Evolutionary conservation across 2,888 invertebrate genomes (phyloP), one percentile per base, ranked within the genome.

Genomic region (Drosophila anomelani): DNA sequence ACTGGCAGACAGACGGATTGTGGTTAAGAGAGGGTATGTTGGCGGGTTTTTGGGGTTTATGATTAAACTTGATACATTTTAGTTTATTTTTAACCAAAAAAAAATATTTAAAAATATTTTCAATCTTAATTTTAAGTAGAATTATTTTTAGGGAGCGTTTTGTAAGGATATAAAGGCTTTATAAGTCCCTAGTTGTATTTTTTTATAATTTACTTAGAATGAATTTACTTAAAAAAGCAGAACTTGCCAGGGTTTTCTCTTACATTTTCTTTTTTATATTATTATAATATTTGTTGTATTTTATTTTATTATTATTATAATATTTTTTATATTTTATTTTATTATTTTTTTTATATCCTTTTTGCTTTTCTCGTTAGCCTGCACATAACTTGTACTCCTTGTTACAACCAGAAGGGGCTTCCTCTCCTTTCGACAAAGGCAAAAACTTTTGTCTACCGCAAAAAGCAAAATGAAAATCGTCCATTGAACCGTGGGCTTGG

Each of bases 401-500:
- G 32, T 23, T 29, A 29, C n/a, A 26, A 26, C 4, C 26, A 26
- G 26, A 26, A 26, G 26, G 26, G 54, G 38, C 56, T 58, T 29
- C 17, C 32, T 46, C 32, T 23, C 32, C 38, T 39, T 57, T 71
- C 46, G 34, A 54, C 54, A 61, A 55, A 75, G 79, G 44, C 47
- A 15, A 46, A 70, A 78, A 74, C 62, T 78, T 80, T 77, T 80
- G 62, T 49, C 63, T 77, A 49, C 72, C 63, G 64, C 51, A 64
- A 53, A 49, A 34, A 67, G 78, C 63, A 60, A 81, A 80, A 70
- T 82, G 60, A 72, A 75, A 88, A 77, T 85, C 81, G 87, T 83
- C 59, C 85, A 86, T 86, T 83, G 89, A 86, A 82, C 89, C 80
- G 81, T 72, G 67, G 49, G 70, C 58, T 68, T 76, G 75, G 71